Evolutionary conservation across 2,113 vertebrate species (phyloP), one percentile per base, ranked within the genome.

Genomic region (Grammomys dolichurus): DNA sequence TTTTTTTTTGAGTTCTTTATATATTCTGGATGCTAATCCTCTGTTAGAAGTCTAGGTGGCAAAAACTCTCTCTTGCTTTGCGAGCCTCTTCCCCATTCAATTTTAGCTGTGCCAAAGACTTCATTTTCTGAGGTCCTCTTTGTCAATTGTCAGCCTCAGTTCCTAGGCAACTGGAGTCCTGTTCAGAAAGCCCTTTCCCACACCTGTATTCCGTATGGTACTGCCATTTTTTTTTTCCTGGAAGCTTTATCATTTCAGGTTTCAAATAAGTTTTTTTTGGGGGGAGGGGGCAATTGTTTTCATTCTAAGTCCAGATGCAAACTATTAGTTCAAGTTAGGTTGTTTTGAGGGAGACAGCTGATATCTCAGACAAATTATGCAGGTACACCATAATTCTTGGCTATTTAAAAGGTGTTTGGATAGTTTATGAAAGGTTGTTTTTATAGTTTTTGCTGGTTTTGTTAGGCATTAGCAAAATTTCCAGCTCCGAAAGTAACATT

Each of bases 341-440:
- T 28, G 46, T 81, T 43, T 81, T 16, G 1, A 40, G 31, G 73
- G 87, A n/a, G 7, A 22, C 26, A 86, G 19, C 76, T 89, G 60
- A 93, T 90, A 54, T 82, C 91, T 63, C 20, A 28, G 14, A n/a
- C 33, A 75, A 88, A 96, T 43, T 97, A 60, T 54, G 65, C 33
- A 54, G 51, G 89, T 70, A 81, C 46, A 9, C 20, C 77, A 40
- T 67, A 46, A 82, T 93, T 93, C 73, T 73, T 36, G 1, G 46
- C 93, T 95, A 28, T 92, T 96, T 96, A 33, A 80, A 89, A 86
- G 48, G n/a, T 93, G 28, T 92, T 76, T 95, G 86, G 65, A 76
- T 65, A 58, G 90, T 13, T 36, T 73, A 24, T 56, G 54, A 56
- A 14, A 56, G 54, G 54, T 63, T 93, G 6, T 7, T 63, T 8